Evolutionary conservation across 2,113 vertebrate species (phyloP).

Genomic region (Pteronura brasiliensis): DNA sequence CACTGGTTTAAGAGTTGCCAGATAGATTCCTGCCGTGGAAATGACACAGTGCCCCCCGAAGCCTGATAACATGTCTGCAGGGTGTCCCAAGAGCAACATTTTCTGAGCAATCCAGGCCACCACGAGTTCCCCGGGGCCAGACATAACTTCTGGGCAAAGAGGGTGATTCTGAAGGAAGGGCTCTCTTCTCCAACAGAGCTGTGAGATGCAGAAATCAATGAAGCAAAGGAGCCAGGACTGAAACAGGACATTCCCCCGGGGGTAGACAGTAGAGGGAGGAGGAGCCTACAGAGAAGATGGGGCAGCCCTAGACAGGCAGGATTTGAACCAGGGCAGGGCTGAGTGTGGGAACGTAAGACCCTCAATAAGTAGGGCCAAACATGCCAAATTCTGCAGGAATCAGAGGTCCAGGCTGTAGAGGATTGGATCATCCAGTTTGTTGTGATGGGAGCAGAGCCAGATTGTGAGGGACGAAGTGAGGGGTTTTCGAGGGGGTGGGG

Average conservation of each 20-base stretch:
- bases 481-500: too few species aligned
- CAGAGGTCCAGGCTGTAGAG: background rate
- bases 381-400: background rate
- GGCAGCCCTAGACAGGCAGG: fast-evolving
- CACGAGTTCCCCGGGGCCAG: background rate
- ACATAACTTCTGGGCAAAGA: background rate
- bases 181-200: background rate
- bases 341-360: background rate
- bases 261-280: background rate
- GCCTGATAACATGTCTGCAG: background rate
- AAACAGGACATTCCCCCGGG: background rate
- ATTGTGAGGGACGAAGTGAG: background rate
- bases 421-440: background rate
- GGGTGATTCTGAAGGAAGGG: background rate
- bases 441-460: background rate
- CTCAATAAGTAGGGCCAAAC: background rate
- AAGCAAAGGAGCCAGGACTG: background rate
- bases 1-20: background rate
- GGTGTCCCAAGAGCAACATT: background rate
- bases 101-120: background rate
- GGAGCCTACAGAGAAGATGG: too few species aligned
- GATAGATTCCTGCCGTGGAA: background rate
- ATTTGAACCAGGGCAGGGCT: background rate
- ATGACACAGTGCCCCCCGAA: background rate
- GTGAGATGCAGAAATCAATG: background rate